phyloP scores from a whole-genome alignment of 2,113 vertebrate species.

The Triplophysa tibetana region DNA sequence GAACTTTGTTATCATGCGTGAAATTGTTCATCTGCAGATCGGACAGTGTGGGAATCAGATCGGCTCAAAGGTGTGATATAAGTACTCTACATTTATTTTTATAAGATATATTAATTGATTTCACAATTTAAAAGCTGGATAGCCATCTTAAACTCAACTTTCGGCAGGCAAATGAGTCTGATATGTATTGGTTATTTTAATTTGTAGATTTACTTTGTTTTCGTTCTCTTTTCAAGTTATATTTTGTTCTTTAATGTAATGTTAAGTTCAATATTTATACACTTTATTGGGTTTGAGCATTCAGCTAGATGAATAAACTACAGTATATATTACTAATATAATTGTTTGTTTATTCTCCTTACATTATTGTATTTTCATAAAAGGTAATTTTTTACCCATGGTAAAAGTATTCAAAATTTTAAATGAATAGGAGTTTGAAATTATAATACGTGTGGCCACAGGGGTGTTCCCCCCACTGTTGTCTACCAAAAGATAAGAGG shows the following conservation, averaged over 20 bases:
- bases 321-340: not conserved
- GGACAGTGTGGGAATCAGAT: slow-evolving; percentile 99
- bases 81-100: not conserved
- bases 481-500: slow-evolving; percentile 39
- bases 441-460: not conserved
- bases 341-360: not conserved
- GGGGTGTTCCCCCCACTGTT: slow-evolving; percentile 39
- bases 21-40: slow-evolving; percentile 96
- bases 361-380: not conserved
- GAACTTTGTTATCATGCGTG: slow-evolving; percentile 82
- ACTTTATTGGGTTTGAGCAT: not conserved
- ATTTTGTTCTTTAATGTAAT: not conserved
- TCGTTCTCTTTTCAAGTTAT: not conserved
- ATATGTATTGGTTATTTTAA: not conserved
- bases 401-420: not conserved
- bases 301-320: not conserved
- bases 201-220: not conserved
- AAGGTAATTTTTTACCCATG: not conserved
- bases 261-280: not conserved
- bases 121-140: not conserved
- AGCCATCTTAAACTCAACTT: not conserved
- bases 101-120: not conserved
- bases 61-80: slow-evolving; percentile 85
- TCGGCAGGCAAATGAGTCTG: not conserved
- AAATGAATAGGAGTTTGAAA: not conserved